Base-by-base conservation (phyloP, 2,113 vertebrate genomes). In the Tricholaema leucomelas region DNA sequence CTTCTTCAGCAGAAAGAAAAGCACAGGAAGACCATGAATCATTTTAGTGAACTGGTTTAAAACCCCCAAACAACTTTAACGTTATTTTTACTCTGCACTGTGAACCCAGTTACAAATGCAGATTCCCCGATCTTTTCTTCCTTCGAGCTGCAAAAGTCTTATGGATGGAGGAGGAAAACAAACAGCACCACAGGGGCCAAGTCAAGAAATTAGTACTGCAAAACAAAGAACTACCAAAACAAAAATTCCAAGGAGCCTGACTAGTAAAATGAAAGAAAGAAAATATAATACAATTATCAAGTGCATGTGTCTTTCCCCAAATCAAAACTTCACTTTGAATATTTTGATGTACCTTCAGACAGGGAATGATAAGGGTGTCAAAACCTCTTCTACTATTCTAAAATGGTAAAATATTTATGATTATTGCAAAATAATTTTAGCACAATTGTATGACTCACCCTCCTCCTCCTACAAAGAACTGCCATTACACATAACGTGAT, bases 51-150 rank as follows among this genome's bases (percentile, higher is more conserved):
- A 65, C 15, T 33, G 8, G 12, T 63, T 92, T 79, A 8, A 87
- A 84, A 91, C 48, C 21, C 76, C 6, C 5, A 12, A 71, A 74
- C 12, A 40, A 77, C 73, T 78, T 72, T 28, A 70, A 59, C 4
- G 25, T 66, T 82, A 59, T 61, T 90, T 75, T 92, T 67, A 71
- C 9, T 30, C 36, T 76, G 46, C 15, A 61, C 52, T 69, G 9
- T 40, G 66, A 90, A 73, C 21, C 10, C 55, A 65, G 15, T 61
- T 85, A 87, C 8, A 90, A 85, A 91, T 10, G 10, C 88, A 70
- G 58, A 5, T 60, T 25, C 50, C 10, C 13, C 4, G 2, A 2
- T 0, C 6, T 50, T 23, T 15, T 2, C 21, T 50, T 33, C 42
- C 33, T 23, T 23, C 44, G 31, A 63, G 6, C 0, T 65, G 10